Conservation (phyloP, 2,888 invertebrate species). For the Macroteleia sp. region DNA sequence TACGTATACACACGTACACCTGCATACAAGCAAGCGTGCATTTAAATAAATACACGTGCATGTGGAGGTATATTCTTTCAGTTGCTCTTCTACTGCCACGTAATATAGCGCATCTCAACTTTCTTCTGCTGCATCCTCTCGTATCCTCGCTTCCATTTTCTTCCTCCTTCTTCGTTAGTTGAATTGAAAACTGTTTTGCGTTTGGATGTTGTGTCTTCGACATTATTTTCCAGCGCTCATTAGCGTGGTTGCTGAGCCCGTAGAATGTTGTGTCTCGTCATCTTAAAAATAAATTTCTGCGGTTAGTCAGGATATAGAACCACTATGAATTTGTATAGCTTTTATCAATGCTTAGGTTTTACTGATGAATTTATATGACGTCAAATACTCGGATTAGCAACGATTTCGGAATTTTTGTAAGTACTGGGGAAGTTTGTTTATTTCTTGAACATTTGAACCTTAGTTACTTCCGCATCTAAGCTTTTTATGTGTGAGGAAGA, state of each 20-base stretch:
- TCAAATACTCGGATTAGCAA: constrained; percentile 22
- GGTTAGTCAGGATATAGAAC: constrained; percentile 23
- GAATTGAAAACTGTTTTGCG: constrained; percentile 60
- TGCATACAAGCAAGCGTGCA: constrained; percentile 20
- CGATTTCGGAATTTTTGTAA: constrained; percentile 34
- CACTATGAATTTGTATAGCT: constrained; percentile 15
- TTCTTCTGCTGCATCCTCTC: constrained; percentile 25
- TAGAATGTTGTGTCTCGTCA: constrained; percentile 40
- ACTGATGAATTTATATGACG: constrained; percentile 54
- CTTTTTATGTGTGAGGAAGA: constrained; percentile 44
- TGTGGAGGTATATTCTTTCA: constrained; percentile 47
- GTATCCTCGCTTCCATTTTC: not conserved
- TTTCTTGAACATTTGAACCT: constrained; percentile 21
- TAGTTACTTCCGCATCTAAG: constrained; percentile 40
- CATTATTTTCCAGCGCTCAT: constrained; percentile 54
- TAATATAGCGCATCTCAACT: constrained; percentile 55
- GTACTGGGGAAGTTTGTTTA: constrained; percentile 8
- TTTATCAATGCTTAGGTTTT: constrained; percentile 29
- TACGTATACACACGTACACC: constrained; percentile 45
- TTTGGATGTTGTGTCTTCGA: constrained; percentile 40
- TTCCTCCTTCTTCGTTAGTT: constrained; percentile 42
- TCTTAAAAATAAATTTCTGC: constrained; percentile 54
- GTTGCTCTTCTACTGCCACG: constrained; percentile 51
- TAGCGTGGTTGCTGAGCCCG: constrained; percentile 44
- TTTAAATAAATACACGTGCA: constrained; percentile 44